Percentiles rank a stretch among this genome's conserved stretches.
These are phyloP conservation scores for Arvicanthis niloticus DNA, from an alignment of 2,113 vertebrate species.

Conservation along the genomic window DNA sequence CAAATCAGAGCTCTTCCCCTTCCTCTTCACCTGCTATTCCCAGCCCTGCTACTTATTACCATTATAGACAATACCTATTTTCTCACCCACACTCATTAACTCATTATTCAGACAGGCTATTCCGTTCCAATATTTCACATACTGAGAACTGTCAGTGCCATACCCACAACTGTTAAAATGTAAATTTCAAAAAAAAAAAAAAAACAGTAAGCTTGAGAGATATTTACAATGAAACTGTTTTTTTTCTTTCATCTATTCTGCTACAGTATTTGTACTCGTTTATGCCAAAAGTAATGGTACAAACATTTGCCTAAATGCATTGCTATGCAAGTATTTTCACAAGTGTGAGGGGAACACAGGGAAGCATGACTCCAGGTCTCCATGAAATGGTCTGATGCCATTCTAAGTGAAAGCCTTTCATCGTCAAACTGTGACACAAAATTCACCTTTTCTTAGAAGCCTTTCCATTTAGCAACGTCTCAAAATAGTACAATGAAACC, in stretches of 20 bases:
- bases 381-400: neutral
- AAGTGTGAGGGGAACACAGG: no score
- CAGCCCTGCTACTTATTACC: neutral
- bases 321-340: neutral
- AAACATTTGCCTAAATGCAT: neutral
- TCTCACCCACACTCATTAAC: neutral
- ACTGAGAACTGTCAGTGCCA: neutral
- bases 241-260: neutral
- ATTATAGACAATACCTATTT: neutral
- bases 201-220: neutral
- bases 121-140: neutral
- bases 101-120: neutral
- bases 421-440: neutral
- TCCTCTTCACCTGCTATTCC: no score
- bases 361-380: neutral
- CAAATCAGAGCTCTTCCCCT: neutral
- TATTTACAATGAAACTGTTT: neutral
- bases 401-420: neutral
- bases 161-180: conserved; percentile 9
- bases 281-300: neutral
- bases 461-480: neutral
- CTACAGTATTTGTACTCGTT: neutral
- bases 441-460: neutral
- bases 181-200: conserved; percentile 38
- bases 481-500: neutral